Evolutionary conservation across 2,113 vertebrate genomes (phyloP).

Genomic region (Tursiops truncatus): DNA sequence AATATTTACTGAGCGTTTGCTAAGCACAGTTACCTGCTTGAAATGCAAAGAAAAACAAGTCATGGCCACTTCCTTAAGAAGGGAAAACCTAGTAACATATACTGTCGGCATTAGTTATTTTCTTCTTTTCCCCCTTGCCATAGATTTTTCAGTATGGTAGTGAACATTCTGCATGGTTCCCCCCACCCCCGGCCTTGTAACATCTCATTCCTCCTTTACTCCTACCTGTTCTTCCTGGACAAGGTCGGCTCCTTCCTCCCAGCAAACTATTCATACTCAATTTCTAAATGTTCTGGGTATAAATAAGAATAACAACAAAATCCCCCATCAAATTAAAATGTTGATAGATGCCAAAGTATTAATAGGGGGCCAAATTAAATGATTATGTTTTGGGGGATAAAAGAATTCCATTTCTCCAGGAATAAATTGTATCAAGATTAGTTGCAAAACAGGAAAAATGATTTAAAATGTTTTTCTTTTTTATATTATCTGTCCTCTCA

Average conservation of each 20-base stretch:
- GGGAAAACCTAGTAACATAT: background rate
- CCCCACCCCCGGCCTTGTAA: background rate
- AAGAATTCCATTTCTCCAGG: background rate
- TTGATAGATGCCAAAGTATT: background rate
- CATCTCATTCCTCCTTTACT: background rate
- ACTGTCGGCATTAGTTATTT: background rate
- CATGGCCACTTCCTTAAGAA: background rate
- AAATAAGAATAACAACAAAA: background rate
- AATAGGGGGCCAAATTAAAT: background rate
- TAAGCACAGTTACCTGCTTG: background rate
- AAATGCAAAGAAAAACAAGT: background rate
- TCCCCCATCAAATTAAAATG: background rate
- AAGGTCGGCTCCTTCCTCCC: background rate
- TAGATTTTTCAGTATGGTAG: background rate
- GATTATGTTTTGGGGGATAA: background rate
- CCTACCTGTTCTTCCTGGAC: background rate
- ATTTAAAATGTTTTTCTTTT: background rate
- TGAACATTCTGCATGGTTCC: background rate
- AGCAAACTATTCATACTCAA: background rate
- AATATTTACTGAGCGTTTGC: background rate
- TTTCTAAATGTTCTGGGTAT: background rate
- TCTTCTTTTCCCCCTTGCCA: background rate
- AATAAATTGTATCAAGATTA: slow-evolving; percentile 3
- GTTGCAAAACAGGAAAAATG: background rate
- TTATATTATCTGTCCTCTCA: background rate